phyloP scores from a whole-genome alignment of 2,888 invertebrate genomes.

The Napeogenes inachia region DNA sequence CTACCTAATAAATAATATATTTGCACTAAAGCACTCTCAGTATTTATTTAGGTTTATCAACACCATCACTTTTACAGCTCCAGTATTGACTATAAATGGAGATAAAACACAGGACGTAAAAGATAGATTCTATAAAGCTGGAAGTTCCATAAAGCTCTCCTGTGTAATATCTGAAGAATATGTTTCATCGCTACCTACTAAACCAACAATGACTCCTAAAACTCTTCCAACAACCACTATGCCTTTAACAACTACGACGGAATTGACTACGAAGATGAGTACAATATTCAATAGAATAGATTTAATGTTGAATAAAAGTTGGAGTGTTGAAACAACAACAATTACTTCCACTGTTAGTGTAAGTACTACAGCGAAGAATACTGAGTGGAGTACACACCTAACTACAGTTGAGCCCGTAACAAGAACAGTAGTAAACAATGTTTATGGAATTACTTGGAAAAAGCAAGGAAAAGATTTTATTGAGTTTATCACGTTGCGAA shows the following conservation, averaged over 20 bases:
- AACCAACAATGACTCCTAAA: conserved; percentile 48
- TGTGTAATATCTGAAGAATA: conserved; percentile 75
- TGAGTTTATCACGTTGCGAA: conserved; percentile 64
- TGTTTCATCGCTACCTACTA: conserved; percentile 49
- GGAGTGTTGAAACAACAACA: conserved; percentile 72
- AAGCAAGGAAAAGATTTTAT: conserved; percentile 68
- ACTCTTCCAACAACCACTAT: conserved; percentile 50
- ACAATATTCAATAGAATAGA: conserved; percentile 72
- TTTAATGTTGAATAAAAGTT: conserved; percentile 72
- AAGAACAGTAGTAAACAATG: conserved; percentile 58
- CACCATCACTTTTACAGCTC: conserved; percentile 72
- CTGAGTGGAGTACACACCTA: conserved; percentile 45
- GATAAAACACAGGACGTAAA: conserved; percentile 83
- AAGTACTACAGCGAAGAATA: conserved; percentile 60
- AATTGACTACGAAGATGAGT: conserved; percentile 63
- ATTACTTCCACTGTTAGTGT: conserved; percentile 66
- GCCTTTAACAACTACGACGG: conserved; percentile 60
- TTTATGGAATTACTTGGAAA: conserved; percentile 68
- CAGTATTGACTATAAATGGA: conserved; percentile 83
- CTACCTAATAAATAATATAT: conserved; percentile 9
- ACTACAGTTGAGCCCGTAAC: conserved; percentile 48
- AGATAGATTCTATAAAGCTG: conserved; percentile 85
- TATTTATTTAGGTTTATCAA: conserved; percentile 15
- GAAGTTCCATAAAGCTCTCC: conserved; percentile 83
- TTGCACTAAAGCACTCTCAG: conserved; percentile 4